Evolutionary conservation across 2,113 vertebrate genomes (phyloP).

Genomic region (Petaurus breviceps): DNA sequence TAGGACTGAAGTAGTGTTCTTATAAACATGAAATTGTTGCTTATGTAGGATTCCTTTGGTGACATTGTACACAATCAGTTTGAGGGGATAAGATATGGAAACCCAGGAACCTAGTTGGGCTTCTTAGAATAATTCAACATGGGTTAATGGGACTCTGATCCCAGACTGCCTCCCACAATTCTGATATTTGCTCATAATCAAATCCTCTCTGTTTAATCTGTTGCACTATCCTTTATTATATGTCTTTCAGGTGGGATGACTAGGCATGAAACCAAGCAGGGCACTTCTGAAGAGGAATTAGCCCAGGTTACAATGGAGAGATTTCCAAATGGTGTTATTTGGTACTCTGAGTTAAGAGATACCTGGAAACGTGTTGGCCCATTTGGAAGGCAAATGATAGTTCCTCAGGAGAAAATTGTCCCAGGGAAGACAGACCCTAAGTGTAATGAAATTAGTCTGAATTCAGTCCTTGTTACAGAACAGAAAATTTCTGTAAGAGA

Average conservation of each 20-base stretch:
- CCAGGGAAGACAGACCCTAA: not conserved
- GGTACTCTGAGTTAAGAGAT: not conserved
- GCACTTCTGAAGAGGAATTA: not conserved
- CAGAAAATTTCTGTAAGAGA: not conserved
- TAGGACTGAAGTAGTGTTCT: not conserved
- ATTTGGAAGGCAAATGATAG: not conserved
- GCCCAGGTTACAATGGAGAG: not conserved
- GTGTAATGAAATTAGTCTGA: not conserved
- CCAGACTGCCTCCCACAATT: not conserved
- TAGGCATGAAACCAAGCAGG: not conserved
- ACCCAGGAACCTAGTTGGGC: not conserved
- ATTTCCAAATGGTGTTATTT: not conserved
- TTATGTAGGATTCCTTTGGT: not conserved
- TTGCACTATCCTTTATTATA: not conserved
- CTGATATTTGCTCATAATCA: not conserved
- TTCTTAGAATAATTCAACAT: not conserved
- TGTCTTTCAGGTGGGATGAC: not conserved
- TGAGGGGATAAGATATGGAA: not conserved
- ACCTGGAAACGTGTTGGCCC: not conserved
- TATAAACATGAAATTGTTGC: not conserved
- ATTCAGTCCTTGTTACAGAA: not conserved
- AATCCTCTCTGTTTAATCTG: not conserved
- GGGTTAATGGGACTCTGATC: not conserved
- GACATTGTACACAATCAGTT: not conserved
- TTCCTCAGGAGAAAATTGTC: not conserved